Base-by-base conservation (phyloP, 2,797 vertebrate genomes). In the Pangasius mekongensis region DNA sequence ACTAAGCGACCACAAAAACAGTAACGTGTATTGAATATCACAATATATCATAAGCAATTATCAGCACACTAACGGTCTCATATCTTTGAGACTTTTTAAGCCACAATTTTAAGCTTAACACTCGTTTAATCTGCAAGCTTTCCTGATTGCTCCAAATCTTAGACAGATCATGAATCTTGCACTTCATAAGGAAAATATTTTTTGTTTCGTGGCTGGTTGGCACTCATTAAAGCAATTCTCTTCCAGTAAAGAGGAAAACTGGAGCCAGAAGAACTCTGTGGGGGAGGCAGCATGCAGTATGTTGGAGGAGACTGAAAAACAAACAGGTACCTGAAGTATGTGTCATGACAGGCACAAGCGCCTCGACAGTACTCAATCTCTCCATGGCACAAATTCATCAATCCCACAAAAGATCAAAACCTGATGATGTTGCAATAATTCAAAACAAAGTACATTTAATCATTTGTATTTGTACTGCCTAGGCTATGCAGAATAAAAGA, bases 251-350 rank as follows among this genome's bases (percentile, higher is more conserved):
- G 30, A 56, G 60, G 10, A 76, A 60, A 74, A 49, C 36, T 24
- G 39, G 14, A 85, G 83, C 85, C 83, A 73, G 60, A 58, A 60
- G 54, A 78, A 43, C 16, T 43, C 14, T n/a, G 56, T 2, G 87
- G 36, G n/a, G 36, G 5, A 84, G 52, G 58, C 14, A 14, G n/a
- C 49, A 74, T 73, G 85, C 87, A 80, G 54, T 52, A 30, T 93
- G 62, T 93, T 92, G 88, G 91, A 92, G 89, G 62, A 81, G 78
- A 91, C 89, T 84, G 86, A 89, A 91, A 90, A 91, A 71, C 58
- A 92, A 92, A 87, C 86, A 76, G 84, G 39, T 90, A 93, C 89
- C 90, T 93, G 90, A 91, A 93, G 91, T 93, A 94, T 93, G 91
- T 91, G 93, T 92, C 91, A 84, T 11, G 54, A 93, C 94, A 94